Evolutionary conservation across 1,140 invertebrate species (phyloP).

Genomic region (Venustaconcha ellipsiformis): DNA sequence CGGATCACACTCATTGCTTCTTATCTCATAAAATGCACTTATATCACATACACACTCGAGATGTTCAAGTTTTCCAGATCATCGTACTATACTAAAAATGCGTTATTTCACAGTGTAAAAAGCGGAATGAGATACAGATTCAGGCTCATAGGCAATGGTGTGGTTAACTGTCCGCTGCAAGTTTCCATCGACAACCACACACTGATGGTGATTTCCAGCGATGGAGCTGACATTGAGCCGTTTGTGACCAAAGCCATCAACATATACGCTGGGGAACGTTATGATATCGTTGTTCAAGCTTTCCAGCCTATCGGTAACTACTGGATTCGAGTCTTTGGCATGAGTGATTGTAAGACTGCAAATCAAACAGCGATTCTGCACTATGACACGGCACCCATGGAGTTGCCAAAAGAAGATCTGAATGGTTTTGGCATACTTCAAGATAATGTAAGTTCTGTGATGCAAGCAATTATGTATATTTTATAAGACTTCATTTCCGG

Average conservation of each 20-base stretch:
- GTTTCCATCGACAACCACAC: constrained; percentile 78
- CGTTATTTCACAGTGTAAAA: constrained; percentile 25
- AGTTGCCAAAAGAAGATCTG: neutral
- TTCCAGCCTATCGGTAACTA: constrained; percentile 21
- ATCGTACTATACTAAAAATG: too few species aligned
- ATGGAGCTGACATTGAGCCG: constrained; percentile 83
- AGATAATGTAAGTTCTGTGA: too few species aligned
- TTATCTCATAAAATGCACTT: too few species aligned
- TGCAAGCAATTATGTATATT: too few species aligned
- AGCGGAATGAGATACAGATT: constrained; percentile 43
- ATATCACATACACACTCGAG: too few species aligned
- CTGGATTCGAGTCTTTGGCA: constrained; percentile 27
- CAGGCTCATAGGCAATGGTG: constrained; percentile 45
- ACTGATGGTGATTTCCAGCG: constrained; percentile 77
- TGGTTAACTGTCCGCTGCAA: constrained; percentile 45
- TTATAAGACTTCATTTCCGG: too few species aligned
- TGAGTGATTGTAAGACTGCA: constrained; percentile 23
- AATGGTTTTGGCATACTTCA: too few species aligned
- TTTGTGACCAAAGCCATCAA: constrained; percentile 70
- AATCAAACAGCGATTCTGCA: constrained; percentile 16
- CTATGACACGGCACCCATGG: constrained; percentile 8
- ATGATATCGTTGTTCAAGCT: constrained; percentile 22
- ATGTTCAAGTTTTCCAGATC: too few species aligned
- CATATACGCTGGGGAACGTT: constrained; percentile 45
- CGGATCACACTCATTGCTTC: too few species aligned